These are phyloP conservation scores for Octomys mimax DNA, from an alignment of 2,797 vertebrate species.

Conservation along the genomic window DNA sequence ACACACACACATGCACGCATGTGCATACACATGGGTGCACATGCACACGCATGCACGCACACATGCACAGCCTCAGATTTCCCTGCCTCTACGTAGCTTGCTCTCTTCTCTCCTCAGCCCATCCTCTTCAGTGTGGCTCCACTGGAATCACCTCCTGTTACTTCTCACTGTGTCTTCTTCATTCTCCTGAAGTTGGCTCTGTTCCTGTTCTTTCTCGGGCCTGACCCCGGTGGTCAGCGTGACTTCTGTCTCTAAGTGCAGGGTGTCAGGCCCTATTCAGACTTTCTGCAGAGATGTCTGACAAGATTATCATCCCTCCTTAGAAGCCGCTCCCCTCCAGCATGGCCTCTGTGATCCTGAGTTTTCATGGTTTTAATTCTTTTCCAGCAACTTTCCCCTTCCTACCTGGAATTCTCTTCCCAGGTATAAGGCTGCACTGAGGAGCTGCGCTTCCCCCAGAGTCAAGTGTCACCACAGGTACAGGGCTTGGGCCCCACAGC, in stretches of 20 bases:
- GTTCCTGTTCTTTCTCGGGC: not conserved
- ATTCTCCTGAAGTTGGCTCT: not conserved
- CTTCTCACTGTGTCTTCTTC: conserved; percentile 14
- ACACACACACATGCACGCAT: not conserved
- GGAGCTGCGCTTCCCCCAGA: not conserved
- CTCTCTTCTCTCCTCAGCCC: not conserved
- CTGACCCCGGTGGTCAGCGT: not conserved
- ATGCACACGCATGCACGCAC: not conserved
- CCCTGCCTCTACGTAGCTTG: not conserved
- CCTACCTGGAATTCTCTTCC: not conserved
- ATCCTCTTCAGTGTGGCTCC: not conserved
- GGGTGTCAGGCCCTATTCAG: not conserved
- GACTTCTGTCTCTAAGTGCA: not conserved
- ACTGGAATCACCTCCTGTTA: not conserved
- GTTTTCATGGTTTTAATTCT: not conserved
- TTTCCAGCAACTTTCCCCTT: not conserved
- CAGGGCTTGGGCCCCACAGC: not conserved
- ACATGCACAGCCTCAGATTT: not conserved
- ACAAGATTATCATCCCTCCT: not conserved
- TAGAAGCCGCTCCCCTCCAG: not conserved
- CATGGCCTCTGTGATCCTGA: not conserved
- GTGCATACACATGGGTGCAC: not conserved
- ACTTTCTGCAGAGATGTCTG: not conserved
- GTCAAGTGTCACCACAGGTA: not conserved
- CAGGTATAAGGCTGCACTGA: not conserved